phyloP scores from a whole-genome alignment of 2,113 vertebrate species.

The Catharus fuscescens region DNA sequence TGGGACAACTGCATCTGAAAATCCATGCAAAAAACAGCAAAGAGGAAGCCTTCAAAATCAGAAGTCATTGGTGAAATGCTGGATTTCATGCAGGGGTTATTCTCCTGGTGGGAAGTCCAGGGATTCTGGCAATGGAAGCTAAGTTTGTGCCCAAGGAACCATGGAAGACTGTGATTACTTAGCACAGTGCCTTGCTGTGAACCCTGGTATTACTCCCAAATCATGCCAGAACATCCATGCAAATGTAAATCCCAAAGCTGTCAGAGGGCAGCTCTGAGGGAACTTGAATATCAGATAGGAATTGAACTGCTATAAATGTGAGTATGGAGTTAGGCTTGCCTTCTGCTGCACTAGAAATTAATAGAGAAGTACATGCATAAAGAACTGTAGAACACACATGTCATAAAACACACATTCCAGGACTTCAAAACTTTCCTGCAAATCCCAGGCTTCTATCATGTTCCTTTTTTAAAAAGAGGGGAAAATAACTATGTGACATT shows the following conservation, averaged over 20 bases:
- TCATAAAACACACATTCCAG: neutral
- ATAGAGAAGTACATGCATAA: neutral
- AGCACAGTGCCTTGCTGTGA: neutral
- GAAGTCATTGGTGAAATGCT: neutral
- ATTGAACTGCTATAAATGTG: neutral
- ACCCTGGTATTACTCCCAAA: neutral
- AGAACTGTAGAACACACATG: neutral
- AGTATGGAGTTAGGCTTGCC: neutral
- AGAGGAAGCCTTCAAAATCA: neutral
- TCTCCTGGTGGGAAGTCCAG: neutral
- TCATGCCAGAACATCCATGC: neutral
- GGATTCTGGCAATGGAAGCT: neutral
- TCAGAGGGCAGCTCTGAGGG: neutral
- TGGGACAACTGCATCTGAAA: neutral
- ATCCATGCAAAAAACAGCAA: neutral
- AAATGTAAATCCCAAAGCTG: neutral
- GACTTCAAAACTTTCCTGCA: neutral
- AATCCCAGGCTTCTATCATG: neutral
- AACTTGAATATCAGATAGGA: neutral
- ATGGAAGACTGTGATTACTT: neutral
- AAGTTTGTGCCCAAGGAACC: neutral
- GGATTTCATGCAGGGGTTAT: neutral
- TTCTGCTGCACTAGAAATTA: neutral
- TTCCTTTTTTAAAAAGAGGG: neutral
- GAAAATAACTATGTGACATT: neutral